phyloP scores from a whole-genome alignment of 2,888 invertebrate genomes.

The Diogma glabrata region DNA sequence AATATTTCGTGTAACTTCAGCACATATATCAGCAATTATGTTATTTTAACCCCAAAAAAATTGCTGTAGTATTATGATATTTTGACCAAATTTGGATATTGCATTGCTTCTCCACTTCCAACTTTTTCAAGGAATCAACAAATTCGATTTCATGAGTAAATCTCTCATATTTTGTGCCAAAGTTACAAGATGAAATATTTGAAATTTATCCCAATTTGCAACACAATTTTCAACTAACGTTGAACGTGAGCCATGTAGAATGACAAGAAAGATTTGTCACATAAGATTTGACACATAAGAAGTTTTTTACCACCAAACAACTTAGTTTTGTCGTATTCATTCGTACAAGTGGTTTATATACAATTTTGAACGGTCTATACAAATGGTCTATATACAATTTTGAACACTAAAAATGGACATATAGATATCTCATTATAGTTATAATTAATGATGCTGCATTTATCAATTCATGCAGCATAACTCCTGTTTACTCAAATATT shows the following conservation, averaged over 20 bases:
- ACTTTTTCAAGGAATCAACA: no score
- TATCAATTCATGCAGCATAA: neutral
- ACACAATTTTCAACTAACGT: neutral
- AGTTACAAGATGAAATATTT: neutral
- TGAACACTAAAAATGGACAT: no score
- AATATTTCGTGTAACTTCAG: conserved; percentile 7
- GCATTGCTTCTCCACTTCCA: no score
- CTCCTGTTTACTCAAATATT: neutral
- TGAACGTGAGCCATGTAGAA: neutral
- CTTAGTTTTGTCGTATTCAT: neutral
- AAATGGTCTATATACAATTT: neutral
- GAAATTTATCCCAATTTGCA: neutral
- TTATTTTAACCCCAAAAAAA: no score
- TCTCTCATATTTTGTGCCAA: neutral
- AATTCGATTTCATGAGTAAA: no score
- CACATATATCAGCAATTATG: conserved; percentile 8
- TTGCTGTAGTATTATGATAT: no score
- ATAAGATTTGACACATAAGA: conserved; percentile 10
- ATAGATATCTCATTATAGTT: conserved; percentile 9
- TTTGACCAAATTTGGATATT: neutral
- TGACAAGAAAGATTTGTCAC: conserved; percentile 11
- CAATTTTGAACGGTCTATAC: no score
- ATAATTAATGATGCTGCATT: conserved; percentile 7
- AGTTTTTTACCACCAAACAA: conserved; percentile 12
- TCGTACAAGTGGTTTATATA: neutral